Percentiles rank a stretch among this genome's conserved stretches.
Evolutionary conservation across 1,140 invertebrate genomes (phyloP).

Genomic region (Galendromus occidentalis): DNA sequence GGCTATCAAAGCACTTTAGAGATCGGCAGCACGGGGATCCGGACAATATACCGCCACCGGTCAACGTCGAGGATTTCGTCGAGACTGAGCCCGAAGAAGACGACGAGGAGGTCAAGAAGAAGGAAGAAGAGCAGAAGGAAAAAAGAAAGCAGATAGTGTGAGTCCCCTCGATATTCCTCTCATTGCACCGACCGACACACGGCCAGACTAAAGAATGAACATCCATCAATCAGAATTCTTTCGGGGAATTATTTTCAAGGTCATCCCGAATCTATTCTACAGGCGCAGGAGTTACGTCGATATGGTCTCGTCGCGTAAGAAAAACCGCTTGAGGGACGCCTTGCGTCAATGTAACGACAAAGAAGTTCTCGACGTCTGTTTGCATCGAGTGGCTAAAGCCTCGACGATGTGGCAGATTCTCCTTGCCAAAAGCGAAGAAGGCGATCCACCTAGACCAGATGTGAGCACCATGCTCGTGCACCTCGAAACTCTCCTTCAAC

Average conservation of each 20-base stretch:
- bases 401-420: constrained; percentile 32
- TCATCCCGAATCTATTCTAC: no score
- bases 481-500: constrained; percentile 25
- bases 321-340: constrained; percentile 15
- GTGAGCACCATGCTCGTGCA: constrained; percentile 25
- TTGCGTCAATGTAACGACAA: constrained; percentile 25
- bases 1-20: neutral
- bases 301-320: neutral
- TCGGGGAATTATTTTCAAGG: no score
- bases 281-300: neutral
- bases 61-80: neutral
- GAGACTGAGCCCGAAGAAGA: neutral
- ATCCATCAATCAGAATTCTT: no score
- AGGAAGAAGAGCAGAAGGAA: neutral
- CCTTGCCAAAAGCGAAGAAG: constrained; percentile 28
- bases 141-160: neutral
- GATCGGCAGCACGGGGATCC: neutral
- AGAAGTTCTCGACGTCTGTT: constrained; percentile 31
- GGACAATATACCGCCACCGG: neutral
- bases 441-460: constrained; percentile 21
- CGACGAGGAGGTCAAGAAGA: neutral
- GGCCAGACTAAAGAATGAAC: no score
- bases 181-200: no score
- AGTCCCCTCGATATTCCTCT: no score
- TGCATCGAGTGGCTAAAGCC: constrained; percentile 28